Evolutionary conservation across 1,140 invertebrate species (phyloP).

Genomic region (Phortica variegata): DNA sequence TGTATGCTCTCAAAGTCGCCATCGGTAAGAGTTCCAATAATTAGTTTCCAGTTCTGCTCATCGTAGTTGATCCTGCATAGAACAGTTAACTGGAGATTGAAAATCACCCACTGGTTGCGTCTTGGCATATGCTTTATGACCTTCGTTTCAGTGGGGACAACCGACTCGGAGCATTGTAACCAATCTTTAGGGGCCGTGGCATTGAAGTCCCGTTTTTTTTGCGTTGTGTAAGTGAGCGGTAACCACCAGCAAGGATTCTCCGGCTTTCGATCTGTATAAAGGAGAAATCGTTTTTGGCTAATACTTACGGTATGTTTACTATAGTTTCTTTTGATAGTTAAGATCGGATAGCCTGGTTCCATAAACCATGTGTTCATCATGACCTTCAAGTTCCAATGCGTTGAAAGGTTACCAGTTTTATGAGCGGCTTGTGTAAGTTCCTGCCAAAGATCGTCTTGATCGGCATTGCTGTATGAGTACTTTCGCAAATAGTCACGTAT

Average conservation of each 20-base stretch:
- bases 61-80: slow-evolving; percentile 77
- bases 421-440: slow-evolving; percentile 66
- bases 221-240: slow-evolving; percentile 65
- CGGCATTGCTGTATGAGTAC: slow-evolving; percentile 66
- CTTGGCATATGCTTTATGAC: slow-evolving; percentile 15
- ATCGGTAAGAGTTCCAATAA: slow-evolving; percentile 60
- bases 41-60: slow-evolving; percentile 64
- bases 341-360: slow-evolving; percentile 76
- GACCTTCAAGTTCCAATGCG: slow-evolving; percentile 61
- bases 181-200: slow-evolving; percentile 62
- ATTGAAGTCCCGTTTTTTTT: slow-evolving; percentile 62
- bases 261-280: slow-evolving; percentile 13
- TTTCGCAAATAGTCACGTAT: slow-evolving; percentile 65
- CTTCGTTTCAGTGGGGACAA: slow-evolving; percentile 24
- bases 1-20: slow-evolving; percentile 62
- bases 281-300: slow-evolving; percentile 59
- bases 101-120: slow-evolving; percentile 61
- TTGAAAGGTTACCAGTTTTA: slow-evolving; percentile 56
- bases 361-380: slow-evolving; percentile 82
- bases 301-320: slow-evolving; percentile 57
- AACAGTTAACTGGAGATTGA: slow-evolving; percentile 63
- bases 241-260: slow-evolving; percentile 59
- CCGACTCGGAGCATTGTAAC: slow-evolving; percentile 56
- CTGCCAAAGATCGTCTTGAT: slow-evolving; percentile 77
- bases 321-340: slow-evolving; percentile 67